Conservation (phyloP, 1,140 invertebrate genomes). For the Patella vulgata region DNA sequence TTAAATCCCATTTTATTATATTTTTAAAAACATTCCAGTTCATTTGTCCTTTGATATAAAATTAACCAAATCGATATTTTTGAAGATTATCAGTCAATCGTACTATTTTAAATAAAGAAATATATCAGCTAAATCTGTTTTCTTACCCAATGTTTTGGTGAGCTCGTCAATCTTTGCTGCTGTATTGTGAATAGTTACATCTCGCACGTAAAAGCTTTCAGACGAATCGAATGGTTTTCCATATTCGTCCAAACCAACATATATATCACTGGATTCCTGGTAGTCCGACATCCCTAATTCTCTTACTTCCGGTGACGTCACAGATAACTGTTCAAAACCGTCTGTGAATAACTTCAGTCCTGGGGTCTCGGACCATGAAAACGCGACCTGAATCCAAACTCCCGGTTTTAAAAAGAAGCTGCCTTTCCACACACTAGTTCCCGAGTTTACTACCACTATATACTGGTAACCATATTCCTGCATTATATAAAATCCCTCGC, state of each 20-base stretch:
- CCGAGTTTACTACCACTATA: constrained; percentile 44
- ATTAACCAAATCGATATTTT: too few relatives aligned
- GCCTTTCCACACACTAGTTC: constrained; percentile 29
- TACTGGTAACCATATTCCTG: constrained; percentile 48
- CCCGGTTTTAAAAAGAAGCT: constrained; percentile 35
- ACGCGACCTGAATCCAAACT: constrained; percentile 30
- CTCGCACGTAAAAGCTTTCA: constrained; percentile 15
- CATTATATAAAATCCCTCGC: constrained; percentile 50
- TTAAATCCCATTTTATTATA: too few relatives aligned
- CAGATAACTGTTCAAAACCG: constrained; percentile 23
- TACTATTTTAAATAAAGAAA: too few relatives aligned
- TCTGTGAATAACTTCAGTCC: constrained; percentile 48
- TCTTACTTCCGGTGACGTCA: background rate
- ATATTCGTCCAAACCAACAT: constrained; percentile 25
- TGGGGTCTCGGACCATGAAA: constrained; percentile 32
- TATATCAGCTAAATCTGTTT: too few relatives aligned
- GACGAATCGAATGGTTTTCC: constrained; percentile 16
- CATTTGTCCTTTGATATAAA: too few relatives aligned
- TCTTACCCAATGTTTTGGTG: background rate
- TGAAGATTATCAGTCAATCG: too few relatives aligned
- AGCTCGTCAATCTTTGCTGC: background rate
- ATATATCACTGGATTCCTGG: constrained; percentile 13
- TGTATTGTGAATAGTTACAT: constrained; percentile 13
- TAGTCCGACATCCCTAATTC: constrained; percentile 14
- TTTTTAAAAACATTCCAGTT: too few relatives aligned